Base-by-base conservation (phyloP, 2,113 vertebrate species). In the Zosterops pallidus region DNA sequence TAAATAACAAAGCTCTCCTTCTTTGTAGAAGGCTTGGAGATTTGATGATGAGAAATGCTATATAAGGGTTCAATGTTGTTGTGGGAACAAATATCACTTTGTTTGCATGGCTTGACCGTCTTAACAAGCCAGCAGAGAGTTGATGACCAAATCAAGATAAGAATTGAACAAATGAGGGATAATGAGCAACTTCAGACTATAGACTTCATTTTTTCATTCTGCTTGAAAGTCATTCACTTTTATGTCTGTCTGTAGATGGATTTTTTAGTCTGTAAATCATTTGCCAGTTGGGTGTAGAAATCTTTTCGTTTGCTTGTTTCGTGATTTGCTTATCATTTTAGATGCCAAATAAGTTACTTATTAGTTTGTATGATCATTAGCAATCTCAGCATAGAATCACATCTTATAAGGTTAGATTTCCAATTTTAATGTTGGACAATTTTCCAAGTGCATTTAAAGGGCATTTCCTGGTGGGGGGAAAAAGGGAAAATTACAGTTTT, bases 1-100 rank as follows among this genome's bases (percentile, higher is more conserved):
- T 86, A 81, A 94, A 70, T 75, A 90, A 96, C 96, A 96, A 89
- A 86, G 91, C 83, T 84, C n/a, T 86, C 89, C 80, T 93, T 97
- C 92, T 96, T 70, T 9, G 23, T 31, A 23, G 37, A 53, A n/a
- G 16, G 23, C 71, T 96, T 35, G 5, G 50, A 77, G 95, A 89
- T 70, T 37, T 64, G 72, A 46, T 78, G 90, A 63, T 57, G 71
- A 78, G 9, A 93, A 92, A 44, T 44, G 86, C 85, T 85, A 62
- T 42, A 14, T 89, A 77, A 86, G 86, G 55, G 35, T 68, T 84
- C 26, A 8, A 11, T 57, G 83, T 72, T 91, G 82, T 93, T 72
- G 60, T 9, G 31, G 41, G 94, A 86, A 96, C 91, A 96, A 95
- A 65, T 81, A 31, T 44, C 47, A 55, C 94, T 90, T 94, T 97